These are phyloP conservation scores for Ylistrum balloti DNA, from an alignment of 1,140 invertebrate genomes.

Conservation along the genomic window DNA sequence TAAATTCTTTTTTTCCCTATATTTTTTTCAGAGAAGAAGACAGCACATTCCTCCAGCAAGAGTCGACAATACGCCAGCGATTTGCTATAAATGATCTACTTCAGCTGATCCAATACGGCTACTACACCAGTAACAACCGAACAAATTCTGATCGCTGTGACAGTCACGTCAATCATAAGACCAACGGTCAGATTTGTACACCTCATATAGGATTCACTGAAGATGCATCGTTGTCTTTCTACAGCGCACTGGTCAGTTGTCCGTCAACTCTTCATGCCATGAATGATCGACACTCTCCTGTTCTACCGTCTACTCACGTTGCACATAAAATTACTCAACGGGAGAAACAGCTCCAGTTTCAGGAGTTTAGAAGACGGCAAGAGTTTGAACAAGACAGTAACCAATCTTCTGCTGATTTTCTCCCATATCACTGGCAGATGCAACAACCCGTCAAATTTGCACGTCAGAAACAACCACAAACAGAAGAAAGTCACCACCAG, in stretches of 20 bases:
- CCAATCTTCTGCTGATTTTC: not conserved
- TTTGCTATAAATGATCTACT: constrained; percentile 67
- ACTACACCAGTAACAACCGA: not conserved
- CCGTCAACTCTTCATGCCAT: constrained; percentile 74
- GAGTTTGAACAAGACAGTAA: constrained; percentile 53
- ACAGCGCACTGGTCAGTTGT: constrained; percentile 63
- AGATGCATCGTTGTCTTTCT: constrained; percentile 57
- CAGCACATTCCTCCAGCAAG: constrained; percentile 76
- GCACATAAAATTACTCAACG: constrained; percentile 72
- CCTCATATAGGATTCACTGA: constrained; percentile 63
- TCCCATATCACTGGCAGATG: not conserved
- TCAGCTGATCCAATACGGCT: constrained; percentile 53
- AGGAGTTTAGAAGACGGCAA: constrained; percentile 71
- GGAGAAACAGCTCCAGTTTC: constrained; percentile 73
- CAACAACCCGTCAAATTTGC: not conserved
- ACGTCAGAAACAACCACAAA: not conserved
- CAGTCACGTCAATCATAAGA: constrained; percentile 53
- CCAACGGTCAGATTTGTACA: constrained; percentile 54
- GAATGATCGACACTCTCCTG: constrained; percentile 74
- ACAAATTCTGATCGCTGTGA: constrained; percentile 41
- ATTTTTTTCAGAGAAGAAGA: constrained; percentile 73
- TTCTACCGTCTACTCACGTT: constrained; percentile 74
- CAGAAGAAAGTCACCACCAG: not conserved
- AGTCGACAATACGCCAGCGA: constrained; percentile 65
- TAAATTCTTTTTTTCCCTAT: too few relatives aligned